A percentile compares a stretch with the other conserved stretches of the same genome.
Conservation (phyloP, 2,113 vertebrate genomes). For the Corapipo altera region DNA sequence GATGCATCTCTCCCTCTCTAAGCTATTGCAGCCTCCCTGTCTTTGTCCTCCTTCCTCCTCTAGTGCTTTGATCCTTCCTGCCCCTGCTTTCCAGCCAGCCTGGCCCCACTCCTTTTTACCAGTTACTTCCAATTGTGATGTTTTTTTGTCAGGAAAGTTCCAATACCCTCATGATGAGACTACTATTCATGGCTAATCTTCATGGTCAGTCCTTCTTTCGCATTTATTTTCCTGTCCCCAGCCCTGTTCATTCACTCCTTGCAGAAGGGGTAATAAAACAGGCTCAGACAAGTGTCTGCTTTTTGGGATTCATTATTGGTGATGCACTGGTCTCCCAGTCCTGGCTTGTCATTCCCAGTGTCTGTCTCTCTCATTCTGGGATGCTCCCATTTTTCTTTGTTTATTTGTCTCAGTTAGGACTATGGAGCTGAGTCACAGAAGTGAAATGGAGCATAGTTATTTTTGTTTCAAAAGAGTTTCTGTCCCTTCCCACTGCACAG, state of each 20-base stretch:
- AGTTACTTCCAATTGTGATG: not conserved
- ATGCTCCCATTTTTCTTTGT: not conserved
- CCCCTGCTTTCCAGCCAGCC: not conserved
- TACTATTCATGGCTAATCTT: not conserved
- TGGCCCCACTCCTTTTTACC: not conserved
- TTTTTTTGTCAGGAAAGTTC: not conserved
- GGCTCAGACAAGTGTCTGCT: not conserved
- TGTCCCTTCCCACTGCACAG: slow-evolving; percentile 38
- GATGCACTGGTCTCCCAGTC: not conserved
- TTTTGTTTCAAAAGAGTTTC: slow-evolving; percentile 38
- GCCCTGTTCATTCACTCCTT: not conserved
- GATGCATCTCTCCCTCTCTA: slow-evolving; percentile 35
- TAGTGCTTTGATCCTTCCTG: slow-evolving; percentile 42
- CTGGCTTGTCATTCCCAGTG: not conserved
- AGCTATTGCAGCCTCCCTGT: not conserved
- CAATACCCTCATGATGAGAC: rapidly evolving
- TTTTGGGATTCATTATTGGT: not conserved
- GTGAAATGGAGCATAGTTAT: not conserved
- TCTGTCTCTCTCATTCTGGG: not conserved
- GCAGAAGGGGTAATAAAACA: not conserved
- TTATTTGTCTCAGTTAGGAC: slow-evolving; percentile 17
- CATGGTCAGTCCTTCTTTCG: not conserved
- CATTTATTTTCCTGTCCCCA: not conserved
- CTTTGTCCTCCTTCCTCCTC: slow-evolving; percentile 53
- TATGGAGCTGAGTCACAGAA: slow-evolving; percentile 17